Percentiles rank a stretch among this genome's conserved stretches.
Conservation (phyloP, 2,797 vertebrate species). For the Masticophis lateralis region DNA sequence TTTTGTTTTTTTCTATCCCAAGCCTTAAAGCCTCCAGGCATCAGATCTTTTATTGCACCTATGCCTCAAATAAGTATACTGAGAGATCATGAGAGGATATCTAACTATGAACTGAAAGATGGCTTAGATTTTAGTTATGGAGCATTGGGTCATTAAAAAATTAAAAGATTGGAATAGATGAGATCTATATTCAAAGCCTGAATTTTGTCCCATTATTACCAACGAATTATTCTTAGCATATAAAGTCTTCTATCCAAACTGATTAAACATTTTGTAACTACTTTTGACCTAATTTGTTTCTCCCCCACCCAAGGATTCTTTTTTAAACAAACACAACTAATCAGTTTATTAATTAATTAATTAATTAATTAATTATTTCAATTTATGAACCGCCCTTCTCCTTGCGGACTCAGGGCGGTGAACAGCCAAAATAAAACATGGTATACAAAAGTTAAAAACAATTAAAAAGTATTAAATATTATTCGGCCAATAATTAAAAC, state of each 20-base stretch:
- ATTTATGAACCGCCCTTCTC: no score
- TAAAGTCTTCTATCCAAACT: neutral
- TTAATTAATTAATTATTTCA: no score
- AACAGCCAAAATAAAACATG: no score
- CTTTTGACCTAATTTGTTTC: neutral
- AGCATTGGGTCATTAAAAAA: neutral
- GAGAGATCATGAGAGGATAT: neutral
- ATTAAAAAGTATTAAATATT: no score
- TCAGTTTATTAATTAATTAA: no score
- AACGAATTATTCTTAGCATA: neutral
- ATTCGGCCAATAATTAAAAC: no score
- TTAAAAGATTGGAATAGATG: neutral
- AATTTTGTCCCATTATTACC: neutral
- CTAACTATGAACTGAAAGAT: neutral
- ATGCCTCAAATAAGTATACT: neutral
- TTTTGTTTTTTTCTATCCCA: neutral
- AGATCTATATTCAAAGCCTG: neutral
- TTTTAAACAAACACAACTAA: neutral
- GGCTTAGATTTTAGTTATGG: neutral
- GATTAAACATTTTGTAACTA: neutral
- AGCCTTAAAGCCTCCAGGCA: neutral
- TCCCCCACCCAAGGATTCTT: neutral
- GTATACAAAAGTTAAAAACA: no score
- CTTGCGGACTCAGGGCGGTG: no score
- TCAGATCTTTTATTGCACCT: neutral